Evolutionary conservation across 2,888 invertebrate species (phyloP), one percentile per base, ranked within the genome.

Genomic region (Apantesis nais): DNA sequence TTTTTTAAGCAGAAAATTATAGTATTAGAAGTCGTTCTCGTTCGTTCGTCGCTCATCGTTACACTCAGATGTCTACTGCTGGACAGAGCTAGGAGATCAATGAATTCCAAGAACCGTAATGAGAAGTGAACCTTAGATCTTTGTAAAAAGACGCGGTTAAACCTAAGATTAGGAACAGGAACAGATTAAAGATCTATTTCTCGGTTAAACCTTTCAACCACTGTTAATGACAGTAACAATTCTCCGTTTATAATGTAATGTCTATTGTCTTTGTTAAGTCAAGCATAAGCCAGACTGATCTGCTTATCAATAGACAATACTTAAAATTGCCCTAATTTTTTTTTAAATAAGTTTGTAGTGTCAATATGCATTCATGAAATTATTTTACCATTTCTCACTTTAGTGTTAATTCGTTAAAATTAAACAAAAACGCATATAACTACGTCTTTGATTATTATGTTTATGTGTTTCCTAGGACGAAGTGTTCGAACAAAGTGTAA

Each of bases 251-350:
- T 31, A 63, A n/a, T n/a, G n/a, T 44, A 19, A 63, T 44, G 29
- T 39, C 66, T 39, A 37, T 25, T 66, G 37, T 66, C 14, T 25
- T 39, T n/a, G 19, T 39, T 37, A 16, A 52, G 34, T 58, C 22
- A 16, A 64, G 44, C 83, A 83, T 75, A 82, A 74, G 61, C n/a
- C 25, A 68, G 41, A 73, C 73, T 83, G 83, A 62, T 48, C 69
- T 81, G 70, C 75, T 78, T 75, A 78, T 64, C 55, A 55, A 3
- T 11, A 55, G 25, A 25, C 25, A 25, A 12, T 25, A 25, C 25
- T 55, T 14, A 55, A n/a, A 55, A 55, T 25, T 14, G 25, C 25
- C 55, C 1, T 1, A n/a, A 52, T 11, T 11, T 52, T 12, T 55
- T 25, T 4, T 55, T 4, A 25, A 55, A 25, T n/a, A 0, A 55